phyloP scores from a whole-genome alignment of 92 coral and sea anemone species.

The Paramuricea clavata region DNA sequence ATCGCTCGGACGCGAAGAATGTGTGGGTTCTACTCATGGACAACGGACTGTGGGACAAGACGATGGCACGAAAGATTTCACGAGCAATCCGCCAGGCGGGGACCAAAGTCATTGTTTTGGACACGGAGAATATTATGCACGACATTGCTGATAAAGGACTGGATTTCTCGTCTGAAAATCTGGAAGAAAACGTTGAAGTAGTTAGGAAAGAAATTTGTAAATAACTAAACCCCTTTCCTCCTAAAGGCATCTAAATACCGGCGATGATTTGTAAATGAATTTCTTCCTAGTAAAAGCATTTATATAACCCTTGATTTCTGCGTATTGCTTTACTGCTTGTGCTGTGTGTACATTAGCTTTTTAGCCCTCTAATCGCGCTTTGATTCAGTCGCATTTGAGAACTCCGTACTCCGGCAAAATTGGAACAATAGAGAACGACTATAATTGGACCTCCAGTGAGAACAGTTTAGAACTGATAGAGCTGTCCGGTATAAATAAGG shows the following conservation, averaged over 20 bases:
- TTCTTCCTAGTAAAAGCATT: not conserved
- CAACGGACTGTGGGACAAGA: slow-evolving; percentile 42
- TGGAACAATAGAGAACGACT: too few species aligned
- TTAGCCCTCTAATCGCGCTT: too few species aligned
- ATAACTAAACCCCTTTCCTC: not conserved
- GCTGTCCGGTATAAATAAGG: too few species aligned
- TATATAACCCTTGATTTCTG: too few species aligned
- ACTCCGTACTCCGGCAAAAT: too few species aligned
- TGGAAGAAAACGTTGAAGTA: slow-evolving; percentile 16
- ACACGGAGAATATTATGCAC: not conserved
- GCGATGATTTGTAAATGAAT: not conserved
- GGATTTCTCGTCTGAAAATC: slow-evolving; percentile 10
- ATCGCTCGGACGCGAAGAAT: slow-evolving; percentile 20
- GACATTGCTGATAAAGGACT: slow-evolving; percentile 34
- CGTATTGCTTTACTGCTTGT: too few species aligned
- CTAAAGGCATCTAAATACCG: not conserved
- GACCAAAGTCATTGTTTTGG: slow-evolving; percentile 33
- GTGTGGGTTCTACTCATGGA: slow-evolving; percentile 46
- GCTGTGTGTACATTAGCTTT: too few species aligned
- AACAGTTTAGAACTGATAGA: too few species aligned
- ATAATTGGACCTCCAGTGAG: too few species aligned
- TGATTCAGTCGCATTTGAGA: too few species aligned
- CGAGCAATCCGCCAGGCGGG: slow-evolving; percentile 21
- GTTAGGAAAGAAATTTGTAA: slow-evolving; percentile 35
- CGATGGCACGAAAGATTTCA: slow-evolving; percentile 15